Evolutionary conservation across 2,113 vertebrate species (phyloP).

Genomic region (Rattus norvegicus): DNA sequence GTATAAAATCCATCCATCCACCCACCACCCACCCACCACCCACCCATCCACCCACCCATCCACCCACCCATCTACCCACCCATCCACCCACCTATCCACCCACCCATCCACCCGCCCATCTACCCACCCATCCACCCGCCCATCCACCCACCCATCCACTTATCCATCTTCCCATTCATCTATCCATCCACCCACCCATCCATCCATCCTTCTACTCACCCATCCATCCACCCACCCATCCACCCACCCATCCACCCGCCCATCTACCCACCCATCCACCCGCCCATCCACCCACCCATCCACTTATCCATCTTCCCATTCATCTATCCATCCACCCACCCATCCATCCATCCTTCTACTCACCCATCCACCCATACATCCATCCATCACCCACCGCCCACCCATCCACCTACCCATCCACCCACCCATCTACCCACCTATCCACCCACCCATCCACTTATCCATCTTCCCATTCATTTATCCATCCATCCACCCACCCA

Average conservation of each 20-base stretch:
- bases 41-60: background rate
- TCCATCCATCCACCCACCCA: background rate
- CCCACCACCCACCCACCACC: background rate
- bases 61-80: accelerated
- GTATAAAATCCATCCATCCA: background rate
- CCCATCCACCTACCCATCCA: background rate
- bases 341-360: background rate
- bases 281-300: background rate
- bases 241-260: background rate
- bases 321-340: background rate
- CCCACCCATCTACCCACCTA: accelerated
- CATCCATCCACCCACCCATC: background rate
- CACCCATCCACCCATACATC: background rate
- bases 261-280: accelerated
- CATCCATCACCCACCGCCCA: background rate
- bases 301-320: background rate
- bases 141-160: background rate
- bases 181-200: background rate
- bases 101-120: background rate
- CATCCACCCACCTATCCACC: background rate
- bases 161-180: background rate
- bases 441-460: background rate
- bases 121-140: background rate
- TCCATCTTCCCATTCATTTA: accelerated
- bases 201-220: no score